Percentiles rank a stretch among this genome's conserved stretches.
These are phyloP conservation scores for Uromys caudimaculatus DNA, from an alignment of 2,797 vertebrate genomes.

Conservation along the genomic window DNA sequence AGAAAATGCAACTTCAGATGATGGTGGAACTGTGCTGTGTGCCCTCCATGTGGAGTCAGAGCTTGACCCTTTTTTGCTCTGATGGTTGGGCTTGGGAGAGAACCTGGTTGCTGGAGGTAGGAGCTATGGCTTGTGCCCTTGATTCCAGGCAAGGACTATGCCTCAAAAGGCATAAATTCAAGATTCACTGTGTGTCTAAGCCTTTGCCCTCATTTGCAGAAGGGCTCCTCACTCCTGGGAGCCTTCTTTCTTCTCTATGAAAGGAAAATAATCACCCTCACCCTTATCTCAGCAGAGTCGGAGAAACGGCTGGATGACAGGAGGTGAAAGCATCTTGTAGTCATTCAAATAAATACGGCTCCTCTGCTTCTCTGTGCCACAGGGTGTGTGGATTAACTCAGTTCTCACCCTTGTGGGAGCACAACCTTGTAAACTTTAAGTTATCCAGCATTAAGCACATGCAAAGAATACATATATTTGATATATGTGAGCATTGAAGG, in stretches of 20 bases:
- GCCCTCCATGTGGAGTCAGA: not conserved
- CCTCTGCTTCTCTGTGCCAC: not conserved
- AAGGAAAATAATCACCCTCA: not conserved
- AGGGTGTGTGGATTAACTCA: conserved; percentile 3
- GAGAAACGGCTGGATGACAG: conserved; percentile 28
- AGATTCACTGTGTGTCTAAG: not conserved
- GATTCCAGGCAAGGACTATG: not conserved
- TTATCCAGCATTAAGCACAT: conserved; percentile 9
- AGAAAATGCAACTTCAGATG: not conserved
- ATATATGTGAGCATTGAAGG: not conserved
- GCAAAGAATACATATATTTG: not conserved
- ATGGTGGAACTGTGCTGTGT: not conserved
- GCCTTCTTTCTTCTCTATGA: not conserved
- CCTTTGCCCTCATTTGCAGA: not conserved
- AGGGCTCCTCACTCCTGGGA: not conserved
- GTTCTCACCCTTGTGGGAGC: conserved; percentile 12
- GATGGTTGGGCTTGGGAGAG: not conserved
- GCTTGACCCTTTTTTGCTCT: not conserved
- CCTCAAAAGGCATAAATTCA: not conserved
- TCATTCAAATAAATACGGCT: conserved; percentile 38
- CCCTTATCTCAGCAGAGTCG: not conserved
- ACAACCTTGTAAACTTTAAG: conserved; percentile 17
- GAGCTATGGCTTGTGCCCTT: not conserved
- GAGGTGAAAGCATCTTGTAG: conserved; percentile 47
- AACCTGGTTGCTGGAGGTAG: not conserved